Evolutionary conservation across 1,140 invertebrate genomes (phyloP).

Genomic region (Himalopsyche phryganea): DNA sequence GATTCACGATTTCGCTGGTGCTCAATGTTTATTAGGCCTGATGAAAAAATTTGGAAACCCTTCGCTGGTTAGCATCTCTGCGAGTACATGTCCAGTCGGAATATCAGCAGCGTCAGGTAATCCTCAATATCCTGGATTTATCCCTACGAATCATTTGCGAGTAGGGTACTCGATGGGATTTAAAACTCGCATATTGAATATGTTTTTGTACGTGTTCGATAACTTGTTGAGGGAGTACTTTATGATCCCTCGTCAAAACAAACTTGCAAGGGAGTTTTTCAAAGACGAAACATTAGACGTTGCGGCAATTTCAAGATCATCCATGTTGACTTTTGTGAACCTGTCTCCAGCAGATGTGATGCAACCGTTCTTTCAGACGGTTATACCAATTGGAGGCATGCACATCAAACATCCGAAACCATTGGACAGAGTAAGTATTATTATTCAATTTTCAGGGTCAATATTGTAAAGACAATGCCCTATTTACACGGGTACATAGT

Average conservation of each 20-base stretch:
- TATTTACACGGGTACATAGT: neutral
- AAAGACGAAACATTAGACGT: slow-evolving; percentile 18
- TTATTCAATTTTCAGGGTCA: neutral
- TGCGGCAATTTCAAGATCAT: slow-evolving; percentile 21
- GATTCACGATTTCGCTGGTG: slow-evolving; percentile 33
- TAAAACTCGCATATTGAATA: slow-evolving; percentile 37
- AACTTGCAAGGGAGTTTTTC: slow-evolving; percentile 20
- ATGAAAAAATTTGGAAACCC: slow-evolving; percentile 32
- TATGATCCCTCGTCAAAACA: slow-evolving; percentile 24
- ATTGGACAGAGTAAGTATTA: slow-evolving; percentile 28
- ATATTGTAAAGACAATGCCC: neutral
- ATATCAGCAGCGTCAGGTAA: slow-evolving; percentile 26
- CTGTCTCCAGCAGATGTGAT: slow-evolving; percentile 26
- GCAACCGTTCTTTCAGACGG: slow-evolving; percentile 40
- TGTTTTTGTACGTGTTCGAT: slow-evolving; percentile 31
- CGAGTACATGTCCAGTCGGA: slow-evolving; percentile 28
- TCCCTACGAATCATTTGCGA: slow-evolving; percentile 23
- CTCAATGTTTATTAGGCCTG: slow-evolving; percentile 32
- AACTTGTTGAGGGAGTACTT: slow-evolving; percentile 19
- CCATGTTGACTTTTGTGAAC: slow-evolving; percentile 24
- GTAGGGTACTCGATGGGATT: slow-evolving; percentile 36
- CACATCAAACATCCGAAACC: slow-evolving; percentile 43
- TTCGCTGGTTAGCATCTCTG: slow-evolving; percentile 25
- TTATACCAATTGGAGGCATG: slow-evolving; percentile 55
- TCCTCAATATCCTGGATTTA: slow-evolving; percentile 22